Base-by-base conservation (phyloP, 2,888 invertebrate genomes). In the Agrochola macilenta region DNA sequence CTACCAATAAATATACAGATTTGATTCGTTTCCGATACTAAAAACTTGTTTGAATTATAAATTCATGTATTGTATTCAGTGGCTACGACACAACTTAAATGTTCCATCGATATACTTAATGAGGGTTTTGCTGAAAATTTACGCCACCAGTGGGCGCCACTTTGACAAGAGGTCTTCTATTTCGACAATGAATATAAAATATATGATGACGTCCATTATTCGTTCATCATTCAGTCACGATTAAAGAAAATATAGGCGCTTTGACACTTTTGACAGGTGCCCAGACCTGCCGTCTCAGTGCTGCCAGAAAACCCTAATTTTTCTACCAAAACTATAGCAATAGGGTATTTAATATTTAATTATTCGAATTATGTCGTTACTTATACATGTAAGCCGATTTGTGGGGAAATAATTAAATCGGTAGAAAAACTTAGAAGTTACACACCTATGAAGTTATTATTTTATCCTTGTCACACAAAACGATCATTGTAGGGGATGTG, bases 1-100 rank as follows among this genome's bases (percentile, higher is more conserved):
- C 43, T 63, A 58, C 9, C 20, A 58, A 78, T 69, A 58, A 78
- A 78, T 78, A 76, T 58, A 78, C 69, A 58, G 43, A 39, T 52
- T 20, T 71, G 49, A 71, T 43, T 68, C 7, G 17, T 9, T 76
- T 65, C 58, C 20, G 30, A 74, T 49, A 74, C n/a, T 74, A 49
- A 26, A 54, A 64, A 43, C 14, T 65, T n/a, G 57, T 76, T 76
- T 76, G 54, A 75, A 54, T 74, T 57, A 71, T 35, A n/a, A 20
- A 39, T 20, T 12, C 8, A 49, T 49, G 20, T 49, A 30, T 66
- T 66, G 49, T 49, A 49, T 66, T 30, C 2, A 49, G 8, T 30
- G 23, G 30, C 26, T 66, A 23, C 8, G 26, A 30, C 20, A 49
- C 46, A 7, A 66, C 26, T 30, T 4, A 49, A 26, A 26, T 46